Conservation (phyloP, 2,113 vertebrate species). For the Hyaena hyaena region DNA sequence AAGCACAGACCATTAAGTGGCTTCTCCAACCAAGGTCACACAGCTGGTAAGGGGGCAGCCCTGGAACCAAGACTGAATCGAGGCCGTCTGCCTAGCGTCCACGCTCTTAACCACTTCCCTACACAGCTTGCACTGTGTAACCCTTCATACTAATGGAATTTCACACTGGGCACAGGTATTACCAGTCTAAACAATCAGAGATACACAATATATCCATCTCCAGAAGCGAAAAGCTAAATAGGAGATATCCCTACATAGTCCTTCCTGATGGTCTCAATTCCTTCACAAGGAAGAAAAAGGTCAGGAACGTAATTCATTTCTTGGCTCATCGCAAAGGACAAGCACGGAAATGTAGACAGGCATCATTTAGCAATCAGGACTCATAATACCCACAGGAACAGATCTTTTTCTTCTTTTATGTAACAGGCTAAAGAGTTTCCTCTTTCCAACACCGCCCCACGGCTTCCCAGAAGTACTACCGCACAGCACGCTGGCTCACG, state of each 20-base stretch:
- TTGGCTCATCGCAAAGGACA: background rate
- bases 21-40: background rate
- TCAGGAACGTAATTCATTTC: background rate
- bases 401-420: background rate
- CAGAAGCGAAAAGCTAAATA: background rate
- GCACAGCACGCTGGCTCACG: background rate
- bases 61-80: background rate
- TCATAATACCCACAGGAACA: background rate
- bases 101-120: background rate
- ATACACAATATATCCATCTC: background rate
- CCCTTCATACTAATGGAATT: background rate
- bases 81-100: too few species aligned
- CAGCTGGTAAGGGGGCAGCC: background rate
- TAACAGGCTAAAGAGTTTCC: background rate
- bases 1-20: background rate
- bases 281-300: background rate
- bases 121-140: background rate
- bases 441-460: background rate
- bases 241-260: fast-evolving
- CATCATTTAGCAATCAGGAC: background rate
- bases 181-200: background rate
- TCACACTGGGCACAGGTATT: background rate
- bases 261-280: background rate
- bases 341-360: background rate
- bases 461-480: background rate